Percentiles rank a stretch among this genome's conserved stretches.
Evolutionary conservation across 2,113 vertebrate species (phyloP).

Genomic region (Otolemur garnettii): DNA sequence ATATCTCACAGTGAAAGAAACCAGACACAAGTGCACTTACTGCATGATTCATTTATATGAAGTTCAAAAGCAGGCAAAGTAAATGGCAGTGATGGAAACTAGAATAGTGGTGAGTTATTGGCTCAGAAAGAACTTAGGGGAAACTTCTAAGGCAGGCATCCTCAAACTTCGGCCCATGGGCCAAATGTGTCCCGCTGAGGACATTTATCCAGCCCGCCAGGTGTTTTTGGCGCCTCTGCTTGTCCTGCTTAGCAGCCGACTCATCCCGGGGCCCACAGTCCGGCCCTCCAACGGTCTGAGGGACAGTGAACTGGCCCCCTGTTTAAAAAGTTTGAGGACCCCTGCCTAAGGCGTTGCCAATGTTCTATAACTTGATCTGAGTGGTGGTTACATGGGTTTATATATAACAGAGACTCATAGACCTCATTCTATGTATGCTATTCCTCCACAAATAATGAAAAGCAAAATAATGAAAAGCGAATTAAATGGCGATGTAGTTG

Average conservation of each 20-base stretch:
- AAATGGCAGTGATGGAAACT: neutral
- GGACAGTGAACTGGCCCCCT: no score
- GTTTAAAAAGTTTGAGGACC: no score
- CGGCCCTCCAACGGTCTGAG: no score
- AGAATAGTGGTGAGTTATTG: neutral
- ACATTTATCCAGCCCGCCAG: no score
- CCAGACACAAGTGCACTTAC: neutral
- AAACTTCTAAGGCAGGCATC: neutral
- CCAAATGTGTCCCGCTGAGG: no score
- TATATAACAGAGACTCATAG: neutral
- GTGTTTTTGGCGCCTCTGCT: no score
- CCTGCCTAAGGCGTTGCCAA: neutral
- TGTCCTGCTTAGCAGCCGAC: no score
- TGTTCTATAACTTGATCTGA: neutral
- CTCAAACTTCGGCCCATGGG: no score
- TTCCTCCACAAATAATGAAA: neutral
- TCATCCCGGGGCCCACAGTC: no score
- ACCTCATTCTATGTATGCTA: slow-evolving; percentile 9
- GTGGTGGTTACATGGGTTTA: neutral
- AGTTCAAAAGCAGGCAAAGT: slow-evolving; percentile 12
- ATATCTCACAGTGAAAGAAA: slow-evolving; percentile 23
- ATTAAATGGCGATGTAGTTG: neutral
- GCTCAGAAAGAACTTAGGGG: neutral
- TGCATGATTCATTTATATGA: neutral
- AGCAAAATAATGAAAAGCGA: neutral